Conservation (phyloP, 2,797 vertebrate species). For the Pangasius sanitwongsei region DNA sequence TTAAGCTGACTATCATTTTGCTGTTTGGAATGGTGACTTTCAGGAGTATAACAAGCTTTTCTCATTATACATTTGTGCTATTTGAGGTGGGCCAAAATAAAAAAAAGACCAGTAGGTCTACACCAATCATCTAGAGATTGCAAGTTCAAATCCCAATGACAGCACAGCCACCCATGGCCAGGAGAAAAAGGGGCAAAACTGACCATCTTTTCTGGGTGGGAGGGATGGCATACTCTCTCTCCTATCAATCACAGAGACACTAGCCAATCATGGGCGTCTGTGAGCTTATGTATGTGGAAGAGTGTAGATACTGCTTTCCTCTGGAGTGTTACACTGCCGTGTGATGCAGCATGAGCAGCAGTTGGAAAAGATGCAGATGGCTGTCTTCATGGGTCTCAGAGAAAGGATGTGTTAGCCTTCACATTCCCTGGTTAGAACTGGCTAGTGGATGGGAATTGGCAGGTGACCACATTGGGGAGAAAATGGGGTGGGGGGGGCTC, state of each 20-base stretch:
- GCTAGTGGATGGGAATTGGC: not conserved
- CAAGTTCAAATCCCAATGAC: not conserved
- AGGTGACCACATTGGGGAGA: not conserved
- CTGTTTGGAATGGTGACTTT: not conserved
- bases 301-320: not conserved
- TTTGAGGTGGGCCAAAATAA: not conserved
- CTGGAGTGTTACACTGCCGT: not conserved
- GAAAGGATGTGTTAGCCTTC: not conserved
- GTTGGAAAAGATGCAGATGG: not conserved
- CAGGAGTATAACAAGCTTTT: not conserved
- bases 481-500: too few species aligned
- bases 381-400: not conserved
- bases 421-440: not conserved
- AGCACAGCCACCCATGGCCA: not conserved
- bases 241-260: not conserved
- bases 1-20: not conserved
- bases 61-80: not conserved
- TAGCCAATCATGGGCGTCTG: not conserved
- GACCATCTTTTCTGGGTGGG: not conserved
- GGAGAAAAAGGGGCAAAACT: not conserved
- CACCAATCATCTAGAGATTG: not conserved
- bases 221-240: not conserved
- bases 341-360: not conserved
- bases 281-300: not conserved
- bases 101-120: too few species aligned